Base-by-base conservation (phyloP, 1,140 invertebrate genomes). In the Cydia pomonella region DNA sequence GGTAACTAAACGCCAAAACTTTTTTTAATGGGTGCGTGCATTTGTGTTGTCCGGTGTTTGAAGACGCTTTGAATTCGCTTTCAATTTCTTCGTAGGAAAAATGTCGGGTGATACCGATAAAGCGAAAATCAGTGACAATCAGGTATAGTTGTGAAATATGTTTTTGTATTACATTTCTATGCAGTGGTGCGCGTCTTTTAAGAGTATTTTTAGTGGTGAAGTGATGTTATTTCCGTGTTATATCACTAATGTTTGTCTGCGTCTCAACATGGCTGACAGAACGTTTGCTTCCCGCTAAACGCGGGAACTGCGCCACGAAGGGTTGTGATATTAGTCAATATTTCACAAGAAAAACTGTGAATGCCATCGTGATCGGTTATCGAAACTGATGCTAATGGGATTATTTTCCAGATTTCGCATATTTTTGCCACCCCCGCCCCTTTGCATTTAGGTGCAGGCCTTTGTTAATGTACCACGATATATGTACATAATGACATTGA, bases 181-280 rank as follows among this genome's bases (percentile, higher is more conserved):
- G 84, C 86, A 83, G 75, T 82, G 79, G 82, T 89, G 89, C 84
- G 92, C 89, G 84, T 91, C 82, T 87, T 81, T 75, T 89, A 78
- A 88, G 78, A 83, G 83, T 72, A 83, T 82, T 87, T 87, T 77
- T 74, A 87, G 81, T 78, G 82, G 89, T 91, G 88, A 87, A 90
- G 84, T 92, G 87, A 73, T 90, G 88, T 92, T 93, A 93, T 92
- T 93, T 92, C 84, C 89, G 89, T 92, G 92, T 92, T 92, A 93
- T 92, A 92, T 93, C 90, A 92, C 82, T 88, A 93, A 93, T 92
- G 91, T 93, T 93, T 93, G 92, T 87, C 89, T 93, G 92, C 92
- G 92, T 93, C 92, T 93, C 92, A 93, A 93, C 90, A 93, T 93
- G 92, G 92, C 92, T 93, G 92, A 93, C 92, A 92, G 92, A 91